phyloP scores from a whole-genome alignment of 2,888 invertebrate genomes.

The Argyresthia goedartella region DNA sequence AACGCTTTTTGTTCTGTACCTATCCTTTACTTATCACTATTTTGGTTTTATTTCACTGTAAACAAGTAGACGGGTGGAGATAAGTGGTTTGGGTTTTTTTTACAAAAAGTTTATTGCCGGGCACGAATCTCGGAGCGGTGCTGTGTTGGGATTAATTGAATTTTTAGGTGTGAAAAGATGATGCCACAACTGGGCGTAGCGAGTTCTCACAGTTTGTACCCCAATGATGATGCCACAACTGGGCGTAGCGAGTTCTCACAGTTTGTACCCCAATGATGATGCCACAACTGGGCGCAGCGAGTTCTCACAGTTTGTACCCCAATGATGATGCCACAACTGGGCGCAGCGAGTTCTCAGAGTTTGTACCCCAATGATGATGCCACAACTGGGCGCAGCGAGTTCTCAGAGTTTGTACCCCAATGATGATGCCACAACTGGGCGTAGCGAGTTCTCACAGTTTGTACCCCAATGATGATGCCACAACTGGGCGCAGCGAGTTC shows the following conservation, averaged over 20 bases:
- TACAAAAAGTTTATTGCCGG: constrained; percentile 57
- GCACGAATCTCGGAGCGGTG: constrained; percentile 52
- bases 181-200: background rate
- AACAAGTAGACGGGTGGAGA: constrained; percentile 4
- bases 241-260: too few species aligned
- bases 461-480: constrained; percentile 30
- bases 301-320: too few species aligned
- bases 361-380: constrained; percentile 33
- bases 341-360: too few species aligned
- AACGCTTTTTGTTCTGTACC: background rate
- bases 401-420: too few species aligned
- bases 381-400: background rate
- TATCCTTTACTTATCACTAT: constrained; percentile 4
- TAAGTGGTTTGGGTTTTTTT: constrained; percentile 23
- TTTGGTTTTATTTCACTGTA: constrained; percentile 3
- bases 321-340: too few species aligned
- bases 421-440: too few species aligned
- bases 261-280: constrained; percentile 22
- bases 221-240: too few species aligned
- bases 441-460: too few species aligned
- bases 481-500: too few species aligned
- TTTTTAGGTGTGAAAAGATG: constrained; percentile 61
- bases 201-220: too few species aligned
- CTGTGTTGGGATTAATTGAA: constrained; percentile 57
- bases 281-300: background rate